These are phyloP conservation scores for Cosmorhoe ocellata DNA, from an alignment of 2,888 invertebrate species.

Conservation along the genomic window DNA sequence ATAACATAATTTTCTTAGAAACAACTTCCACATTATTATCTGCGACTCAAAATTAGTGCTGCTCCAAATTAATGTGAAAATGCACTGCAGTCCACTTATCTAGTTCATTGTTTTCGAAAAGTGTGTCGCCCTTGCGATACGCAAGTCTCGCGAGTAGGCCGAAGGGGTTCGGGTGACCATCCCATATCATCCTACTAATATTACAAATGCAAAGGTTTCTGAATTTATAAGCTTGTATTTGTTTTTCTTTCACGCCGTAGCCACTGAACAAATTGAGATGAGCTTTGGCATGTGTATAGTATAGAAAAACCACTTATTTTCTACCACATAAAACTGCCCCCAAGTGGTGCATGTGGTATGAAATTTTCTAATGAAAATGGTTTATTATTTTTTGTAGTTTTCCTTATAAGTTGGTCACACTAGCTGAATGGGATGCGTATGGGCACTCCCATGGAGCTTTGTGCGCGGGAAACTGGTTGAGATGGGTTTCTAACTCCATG, in stretches of 20 bases:
- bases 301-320: too few relatives aligned
- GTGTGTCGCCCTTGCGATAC: slow-evolving; percentile 21
- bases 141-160: slow-evolving; percentile 16
- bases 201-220: too few relatives aligned
- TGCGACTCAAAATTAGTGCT: slow-evolving; percentile 2
- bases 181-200: too few relatives aligned
- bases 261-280: too few relatives aligned
- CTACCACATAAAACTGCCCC: too few relatives aligned
- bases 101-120: slow-evolving; percentile 36
- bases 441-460: slow-evolving; percentile 21
- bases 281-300: too few relatives aligned
- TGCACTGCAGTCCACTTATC: slow-evolving; percentile 14
- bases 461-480: slow-evolving; percentile 12
- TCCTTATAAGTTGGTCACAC: slow-evolving; percentile 11
- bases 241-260: too few relatives aligned
- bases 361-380: too few relatives aligned
- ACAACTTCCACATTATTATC: not conserved
- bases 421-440: slow-evolving; percentile 5
- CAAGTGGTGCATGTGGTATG: too few relatives aligned
- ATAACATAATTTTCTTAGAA: too few relatives aligned
- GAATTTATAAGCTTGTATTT: too few relatives aligned
- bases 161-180: slow-evolving; percentile 17
- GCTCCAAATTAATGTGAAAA: slow-evolving; percentile 6
- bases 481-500: slow-evolving; percentile 16
- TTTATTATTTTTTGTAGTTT: too few relatives aligned